Evolutionary conservation across 2,888 invertebrate species (phyloP), one percentile per base, ranked within the genome.

Genomic region (Acleris holmiana): DNA sequence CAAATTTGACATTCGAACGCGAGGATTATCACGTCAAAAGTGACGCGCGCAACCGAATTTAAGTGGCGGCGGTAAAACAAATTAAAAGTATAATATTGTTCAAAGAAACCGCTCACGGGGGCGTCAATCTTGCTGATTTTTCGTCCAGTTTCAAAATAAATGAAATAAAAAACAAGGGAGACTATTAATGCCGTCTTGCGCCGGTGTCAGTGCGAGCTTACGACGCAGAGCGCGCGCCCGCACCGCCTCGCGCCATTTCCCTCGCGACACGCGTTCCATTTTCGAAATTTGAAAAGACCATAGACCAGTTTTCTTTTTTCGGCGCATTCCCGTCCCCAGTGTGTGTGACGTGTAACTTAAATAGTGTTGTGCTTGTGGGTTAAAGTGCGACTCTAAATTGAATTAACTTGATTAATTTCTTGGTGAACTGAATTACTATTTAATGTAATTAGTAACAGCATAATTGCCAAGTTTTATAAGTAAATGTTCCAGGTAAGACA

Each of bases 171-270:
- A 82, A 79, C 79, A 77, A 79, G 78, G 81, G 77, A 80, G 65
- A 69, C 69, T 80, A 82, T 86, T 85, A 86, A 83, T 81, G 85
- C 78, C 80, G 84, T 82, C 81, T 82, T 80, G 79, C 79, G 73
- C 73, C 79, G 76, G 82, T 79, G 86, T 89, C 91, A 91, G 91
- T 91, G 80, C 80, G 82, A 84, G 84, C 74, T 85, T 79, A 77
- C 89, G 76, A 79, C 86, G 89, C 89, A 80, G 74, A 76, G 85
- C 75, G 89, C 79, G 84, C 88, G 88, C 88, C 80, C 86, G 90
- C 81, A 80, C 83, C 79, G 78, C 75, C 73, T 71, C 75, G 72
- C 75, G 73, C 73, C 77, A 79, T 78, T 80, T 78, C 76, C 78
- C 76, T 73, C 76, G 67, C 69, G 71, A 72, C 73, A 71, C 71